A percentile compares a stretch with the other conserved stretches of the same genome.
phyloP scores from a whole-genome alignment of 2,113 vertebrate genomes.

The Aepyceros melampus region DNA sequence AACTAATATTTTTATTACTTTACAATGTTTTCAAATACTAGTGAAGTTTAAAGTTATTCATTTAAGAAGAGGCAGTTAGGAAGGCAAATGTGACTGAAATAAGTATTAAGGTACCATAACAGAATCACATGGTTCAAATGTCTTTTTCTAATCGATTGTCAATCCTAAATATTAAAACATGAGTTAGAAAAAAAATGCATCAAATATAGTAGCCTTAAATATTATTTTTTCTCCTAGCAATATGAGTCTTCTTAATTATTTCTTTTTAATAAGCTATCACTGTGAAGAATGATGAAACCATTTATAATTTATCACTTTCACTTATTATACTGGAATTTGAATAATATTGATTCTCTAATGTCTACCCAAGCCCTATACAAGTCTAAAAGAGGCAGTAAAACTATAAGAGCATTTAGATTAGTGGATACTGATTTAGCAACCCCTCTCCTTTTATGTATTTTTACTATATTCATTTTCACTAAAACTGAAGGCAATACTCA shows the following conservation, averaged over 20 bases:
- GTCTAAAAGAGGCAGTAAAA: not conserved
- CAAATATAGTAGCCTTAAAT: not conserved
- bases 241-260: not conserved
- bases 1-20: not conserved
- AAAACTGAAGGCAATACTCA: not conserved
- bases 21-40: not conserved
- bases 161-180: not conserved
- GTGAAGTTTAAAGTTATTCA: not conserved
- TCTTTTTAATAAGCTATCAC: not conserved
- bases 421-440: not conserved
- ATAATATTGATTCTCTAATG: not conserved
- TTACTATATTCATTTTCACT: conserved; percentile 16
- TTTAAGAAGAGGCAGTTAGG: not conserved
- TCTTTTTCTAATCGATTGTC: not conserved
- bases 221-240: not conserved
- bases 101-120: not conserved
- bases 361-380: not conserved
- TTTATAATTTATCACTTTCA: not conserved
- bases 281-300: not conserved
- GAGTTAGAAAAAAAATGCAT: not conserved
- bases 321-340: not conserved
- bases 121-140: not conserved
- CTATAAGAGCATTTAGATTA: not conserved
- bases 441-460: not conserved
- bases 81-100: not conserved